phyloP scores from a whole-genome alignment of 1,140 invertebrate genomes.

The Bombus breviceps region DNA sequence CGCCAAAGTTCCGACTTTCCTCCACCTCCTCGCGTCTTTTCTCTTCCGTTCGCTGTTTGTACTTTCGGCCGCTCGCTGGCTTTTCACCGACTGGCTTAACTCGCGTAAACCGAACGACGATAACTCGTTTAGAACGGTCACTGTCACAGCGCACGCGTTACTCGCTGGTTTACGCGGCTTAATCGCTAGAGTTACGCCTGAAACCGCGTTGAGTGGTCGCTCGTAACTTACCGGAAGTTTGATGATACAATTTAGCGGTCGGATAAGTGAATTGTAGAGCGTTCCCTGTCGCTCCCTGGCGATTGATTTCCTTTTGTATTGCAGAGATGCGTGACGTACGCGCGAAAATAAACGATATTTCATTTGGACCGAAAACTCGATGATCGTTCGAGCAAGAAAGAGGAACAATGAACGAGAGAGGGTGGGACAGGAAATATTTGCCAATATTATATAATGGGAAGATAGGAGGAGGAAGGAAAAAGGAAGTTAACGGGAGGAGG shows the following conservation, averaged over 20 bases:
- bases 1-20: background rate
- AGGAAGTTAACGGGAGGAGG: background rate
- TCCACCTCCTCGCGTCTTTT: background rate
- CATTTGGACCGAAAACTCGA: background rate
- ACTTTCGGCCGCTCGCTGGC: background rate
- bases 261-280: constrained; percentile 15
- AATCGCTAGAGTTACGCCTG: constrained; percentile 21
- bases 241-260: constrained; percentile 12
- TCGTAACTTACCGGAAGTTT: constrained; percentile 26
- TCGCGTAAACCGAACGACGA: constrained; percentile 24
- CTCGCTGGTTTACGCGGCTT: constrained; percentile 22
- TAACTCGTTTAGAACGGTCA: constrained; percentile 19
- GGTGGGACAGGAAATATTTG: background rate
- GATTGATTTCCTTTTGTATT: too few relatives aligned
- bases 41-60: background rate
- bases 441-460: background rate
- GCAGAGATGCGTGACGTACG: too few relatives aligned
- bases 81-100: constrained; percentile 20
- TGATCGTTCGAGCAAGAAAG: background rate
- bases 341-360: background rate
- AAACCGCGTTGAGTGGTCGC: background rate
- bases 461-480: background rate
- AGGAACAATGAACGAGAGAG: background rate
- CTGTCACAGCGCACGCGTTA: background rate
- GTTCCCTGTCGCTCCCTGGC: background rate